Percentiles rank a stretch among this genome's conserved stretches.
These are phyloP conservation scores for Noctua comes DNA, from an alignment of 2,888 invertebrate genomes.

Conservation along the genomic window DNA sequence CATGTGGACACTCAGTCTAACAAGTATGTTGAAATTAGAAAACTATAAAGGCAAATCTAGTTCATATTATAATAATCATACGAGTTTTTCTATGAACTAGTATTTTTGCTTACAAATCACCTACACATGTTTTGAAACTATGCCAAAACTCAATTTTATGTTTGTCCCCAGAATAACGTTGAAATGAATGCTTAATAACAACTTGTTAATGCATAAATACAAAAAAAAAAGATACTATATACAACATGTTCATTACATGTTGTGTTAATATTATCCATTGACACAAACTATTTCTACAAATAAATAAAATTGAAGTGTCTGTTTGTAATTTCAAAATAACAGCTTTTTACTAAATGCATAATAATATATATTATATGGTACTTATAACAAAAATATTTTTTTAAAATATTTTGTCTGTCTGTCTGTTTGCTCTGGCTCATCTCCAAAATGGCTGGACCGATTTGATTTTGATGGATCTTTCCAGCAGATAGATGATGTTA, in stretches of 20 bases:
- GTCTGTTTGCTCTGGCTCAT: too few species aligned
- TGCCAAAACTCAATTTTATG: conserved; percentile 45
- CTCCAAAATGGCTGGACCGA: too few species aligned
- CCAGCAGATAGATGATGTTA: too few species aligned
- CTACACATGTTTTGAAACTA: conserved; percentile 53
- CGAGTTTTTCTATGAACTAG: conserved; percentile 16
- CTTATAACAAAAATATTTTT: too few species aligned
- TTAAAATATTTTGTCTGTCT: too few species aligned
- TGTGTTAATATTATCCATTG: neutral
- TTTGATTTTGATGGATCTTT: too few species aligned
- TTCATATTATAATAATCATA: conserved; percentile 7
- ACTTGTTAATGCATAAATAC: neutral
- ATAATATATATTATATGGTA: too few species aligned
- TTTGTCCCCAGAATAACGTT: conserved; percentile 17
- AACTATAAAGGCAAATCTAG: neutral
- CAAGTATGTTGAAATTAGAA: neutral
- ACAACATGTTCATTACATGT: too few species aligned
- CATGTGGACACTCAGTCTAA: neutral
- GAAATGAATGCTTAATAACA: conserved; percentile 15
- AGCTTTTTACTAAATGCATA: too few species aligned
- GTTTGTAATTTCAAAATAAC: too few species aligned
- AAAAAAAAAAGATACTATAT: neutral
- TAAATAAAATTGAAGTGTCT: neutral
- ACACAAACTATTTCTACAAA: neutral
- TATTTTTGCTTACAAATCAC: conserved; percentile 29